Percentiles rank a stretch among this genome's conserved stretches.
Conservation (phyloP, 2,888 invertebrate species). For the Dugesia japonica region DNA sequence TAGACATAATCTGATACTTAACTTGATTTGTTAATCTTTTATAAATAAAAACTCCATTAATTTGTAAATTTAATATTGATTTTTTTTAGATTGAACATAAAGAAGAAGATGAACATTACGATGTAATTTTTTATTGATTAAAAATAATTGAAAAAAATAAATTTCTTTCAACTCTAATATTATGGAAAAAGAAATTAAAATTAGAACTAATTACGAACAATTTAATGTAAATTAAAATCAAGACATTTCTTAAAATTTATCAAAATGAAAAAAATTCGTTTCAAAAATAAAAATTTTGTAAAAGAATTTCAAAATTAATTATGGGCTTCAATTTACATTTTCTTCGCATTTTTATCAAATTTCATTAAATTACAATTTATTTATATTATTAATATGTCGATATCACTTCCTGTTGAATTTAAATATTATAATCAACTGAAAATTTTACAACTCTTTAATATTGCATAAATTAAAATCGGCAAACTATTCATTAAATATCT, state of each 20-base stretch:
- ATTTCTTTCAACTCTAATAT: too few relatives aligned
- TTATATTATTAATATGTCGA: not conserved
- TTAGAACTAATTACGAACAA: too few relatives aligned
- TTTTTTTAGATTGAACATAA: constrained; percentile 11
- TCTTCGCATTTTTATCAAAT: not conserved
- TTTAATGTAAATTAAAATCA: too few relatives aligned
- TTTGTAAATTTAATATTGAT: constrained; percentile 14
- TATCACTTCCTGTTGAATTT: not conserved
- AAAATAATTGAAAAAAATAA: too few relatives aligned
- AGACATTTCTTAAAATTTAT: too few relatives aligned
- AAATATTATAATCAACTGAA: too few relatives aligned
- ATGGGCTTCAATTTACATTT: not conserved
- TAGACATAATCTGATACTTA: constrained; percentile 20
- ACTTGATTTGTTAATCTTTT: constrained; percentile 11
- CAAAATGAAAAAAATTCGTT: too few relatives aligned
- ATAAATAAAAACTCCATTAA: not conserved
- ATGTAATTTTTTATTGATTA: not conserved
- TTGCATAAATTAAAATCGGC: too few relatives aligned
- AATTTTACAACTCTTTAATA: too few relatives aligned
- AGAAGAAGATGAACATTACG: constrained; percentile 7
- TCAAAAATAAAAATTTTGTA: too few relatives aligned
- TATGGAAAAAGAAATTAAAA: too few relatives aligned
- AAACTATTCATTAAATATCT: too few relatives aligned
- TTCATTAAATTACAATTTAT: not conserved
- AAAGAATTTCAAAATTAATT: not conserved